phyloP scores from a whole-genome alignment of 1,140 invertebrate genomes.

The Stegodyphus dumicola region DNA sequence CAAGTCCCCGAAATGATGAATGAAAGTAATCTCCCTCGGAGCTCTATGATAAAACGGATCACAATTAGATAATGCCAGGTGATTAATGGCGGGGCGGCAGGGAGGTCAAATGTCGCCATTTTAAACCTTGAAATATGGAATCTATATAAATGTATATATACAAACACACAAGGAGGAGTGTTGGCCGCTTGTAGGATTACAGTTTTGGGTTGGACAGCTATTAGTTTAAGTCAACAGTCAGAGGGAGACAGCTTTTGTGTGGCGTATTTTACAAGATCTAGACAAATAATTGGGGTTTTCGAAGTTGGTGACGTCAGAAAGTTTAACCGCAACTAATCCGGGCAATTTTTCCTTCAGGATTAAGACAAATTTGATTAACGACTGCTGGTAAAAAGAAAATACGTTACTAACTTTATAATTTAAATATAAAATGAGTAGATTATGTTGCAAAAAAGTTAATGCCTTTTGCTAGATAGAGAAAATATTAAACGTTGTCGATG shows the following conservation, averaged over 20 bases:
- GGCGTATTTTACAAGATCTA: neutral
- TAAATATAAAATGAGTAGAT: no score
- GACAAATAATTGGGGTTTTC: conserved; percentile 5
- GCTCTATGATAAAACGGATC: conserved; percentile 1
- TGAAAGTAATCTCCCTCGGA: conserved; percentile 9
- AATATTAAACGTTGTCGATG: no score
- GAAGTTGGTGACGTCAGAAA: no score
- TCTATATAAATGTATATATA: neutral
- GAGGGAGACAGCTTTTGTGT: neutral
- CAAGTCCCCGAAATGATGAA: conserved; percentile 11
- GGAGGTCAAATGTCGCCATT: conserved; percentile 3
- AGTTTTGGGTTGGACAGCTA: neutral
- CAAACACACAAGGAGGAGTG: neutral
- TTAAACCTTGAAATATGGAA: conserved; percentile 13
- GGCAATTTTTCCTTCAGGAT: no score
- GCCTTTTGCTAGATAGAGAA: no score
- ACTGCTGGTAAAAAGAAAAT: no score
- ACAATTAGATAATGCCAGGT: conserved; percentile 11
- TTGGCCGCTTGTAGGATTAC: neutral
- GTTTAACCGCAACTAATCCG: no score
- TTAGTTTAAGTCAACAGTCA: neutral
- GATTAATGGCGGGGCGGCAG: neutral
- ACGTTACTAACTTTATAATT: no score
- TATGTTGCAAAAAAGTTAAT: no score
- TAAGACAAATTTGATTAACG: no score